Percentiles rank a stretch among this genome's conserved stretches.
Evolutionary conservation across 2,113 vertebrate species (phyloP).

Genomic region (Saguinus imperator): DNA sequence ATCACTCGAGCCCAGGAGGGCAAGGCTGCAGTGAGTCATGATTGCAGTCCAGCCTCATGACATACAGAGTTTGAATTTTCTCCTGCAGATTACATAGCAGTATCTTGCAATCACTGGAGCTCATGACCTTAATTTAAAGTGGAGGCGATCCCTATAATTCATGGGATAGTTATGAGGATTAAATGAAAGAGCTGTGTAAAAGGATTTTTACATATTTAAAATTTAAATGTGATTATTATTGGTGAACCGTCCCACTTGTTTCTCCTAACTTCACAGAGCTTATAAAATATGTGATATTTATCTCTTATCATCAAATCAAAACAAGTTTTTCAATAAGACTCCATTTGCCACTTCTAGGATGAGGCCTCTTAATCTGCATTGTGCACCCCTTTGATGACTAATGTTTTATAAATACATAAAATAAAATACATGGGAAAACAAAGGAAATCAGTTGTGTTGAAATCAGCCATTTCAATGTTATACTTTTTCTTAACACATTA

Average conservation of each 20-base stretch:
- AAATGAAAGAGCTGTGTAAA: neutral
- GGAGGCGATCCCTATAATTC: neutral
- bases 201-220: neutral
- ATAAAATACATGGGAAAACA: neutral
- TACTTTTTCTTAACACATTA: neutral
- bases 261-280: neutral
- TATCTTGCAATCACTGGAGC: neutral
- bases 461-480: neutral
- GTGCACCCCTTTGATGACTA: neutral
- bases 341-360: neutral
- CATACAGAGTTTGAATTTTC: neutral
- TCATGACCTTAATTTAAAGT: neutral
- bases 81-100: neutral
- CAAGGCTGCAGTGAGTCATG: too few species aligned
- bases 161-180: neutral
- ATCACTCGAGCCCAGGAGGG: neutral
- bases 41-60: too few species aligned
- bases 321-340: neutral
- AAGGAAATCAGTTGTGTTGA: neutral
- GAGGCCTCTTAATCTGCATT: neutral
- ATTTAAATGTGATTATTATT: neutral
- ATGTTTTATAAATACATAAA: neutral
- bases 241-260: neutral
- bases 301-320: neutral
- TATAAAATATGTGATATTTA: neutral